Evolutionary conservation across 2,797 vertebrate species (phyloP), one percentile per base, ranked within the genome.

Genomic region (Moxostoma hubbsi): DNA sequence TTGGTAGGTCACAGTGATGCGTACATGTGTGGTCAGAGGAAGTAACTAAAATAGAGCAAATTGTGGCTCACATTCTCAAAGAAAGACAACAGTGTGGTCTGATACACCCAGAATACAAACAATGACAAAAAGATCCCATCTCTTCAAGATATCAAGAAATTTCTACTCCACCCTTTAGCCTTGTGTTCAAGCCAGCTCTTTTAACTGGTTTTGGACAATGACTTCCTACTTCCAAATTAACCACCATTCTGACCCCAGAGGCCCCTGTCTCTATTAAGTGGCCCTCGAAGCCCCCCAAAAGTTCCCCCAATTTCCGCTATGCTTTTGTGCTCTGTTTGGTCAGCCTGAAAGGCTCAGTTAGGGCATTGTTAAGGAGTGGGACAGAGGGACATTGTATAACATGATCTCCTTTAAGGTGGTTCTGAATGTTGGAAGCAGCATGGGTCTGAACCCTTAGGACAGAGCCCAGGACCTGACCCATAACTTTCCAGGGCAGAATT

Each of bases 291-390:
- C 94, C 93, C 93, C 96, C 95, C 94, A 98, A 98, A 97, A 97
- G 97, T 98, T 98, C 85, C 96, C 97, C 94, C 95, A 95, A 96
- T 96, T 97, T 96, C 96, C 96, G 95, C 94, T 94, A 87, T 88
- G 93, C 95, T 95, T 97, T 97, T 97, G 95, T 96, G 92, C 84
- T 87, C 86, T 87, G 94, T 95, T 93, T 81, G 93, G 92, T 92
- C 87, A 24, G 85, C 83, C 92, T 94, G 92, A 91, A 94, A 93
- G 91, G 93, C 92, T 87, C 85, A 87, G 90, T 95, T 95, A 95
- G 94, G 94, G 95, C 94, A 94, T 95, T 93, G 94, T 94, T 92
- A 92, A 92, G 93, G 89, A 93, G 92, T 93, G 91, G 93, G 82
- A 93, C 65, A 85, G 69, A 9, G 43, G 24, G 72, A 82, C 84